phyloP scores from a whole-genome alignment of 2,888 invertebrate species.

The Acanthococcus lagerstroemiae region DNA sequence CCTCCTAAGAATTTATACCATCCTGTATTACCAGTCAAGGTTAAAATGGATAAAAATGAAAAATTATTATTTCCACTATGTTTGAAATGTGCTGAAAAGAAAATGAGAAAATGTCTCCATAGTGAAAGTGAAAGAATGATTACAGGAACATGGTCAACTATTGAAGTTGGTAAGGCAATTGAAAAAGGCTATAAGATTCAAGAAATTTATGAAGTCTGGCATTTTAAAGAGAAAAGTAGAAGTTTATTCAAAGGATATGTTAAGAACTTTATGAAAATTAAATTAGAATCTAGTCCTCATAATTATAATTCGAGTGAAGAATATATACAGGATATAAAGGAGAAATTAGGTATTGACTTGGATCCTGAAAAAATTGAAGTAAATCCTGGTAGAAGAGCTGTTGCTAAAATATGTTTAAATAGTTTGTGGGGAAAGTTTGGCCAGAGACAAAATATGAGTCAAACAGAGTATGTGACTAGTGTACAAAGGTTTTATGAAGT shows the following conservation, averaged over 20 bases:
- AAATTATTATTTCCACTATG: no score
- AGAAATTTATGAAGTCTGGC: conserved; percentile 29
- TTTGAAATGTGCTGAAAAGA: no score
- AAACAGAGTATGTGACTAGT: conserved; percentile 41
- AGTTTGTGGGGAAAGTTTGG: conserved; percentile 38
- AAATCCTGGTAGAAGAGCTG: conserved; percentile 36
- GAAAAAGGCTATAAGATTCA: conserved; percentile 25
- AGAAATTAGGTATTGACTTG: conserved; percentile 35
- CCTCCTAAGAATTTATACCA: no score
- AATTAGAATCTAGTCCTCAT: no score
- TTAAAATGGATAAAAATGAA: no score
- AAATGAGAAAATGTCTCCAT: conserved; percentile 15
- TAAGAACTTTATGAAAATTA: conserved; percentile 19
- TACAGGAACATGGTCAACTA: conserved; percentile 23
- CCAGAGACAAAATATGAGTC: conserved; percentile 33
- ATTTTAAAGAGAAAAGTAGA: conserved; percentile 19
- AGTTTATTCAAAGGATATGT: conserved; percentile 35
- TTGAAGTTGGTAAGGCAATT: conserved; percentile 22
- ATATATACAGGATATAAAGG: conserved; percentile 32
- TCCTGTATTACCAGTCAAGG: no score
- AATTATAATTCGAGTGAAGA: no score
- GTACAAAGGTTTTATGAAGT: conserved; percentile 10
- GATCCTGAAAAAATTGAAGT: conserved; percentile 34
- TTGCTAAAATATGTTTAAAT: conserved; percentile 37
- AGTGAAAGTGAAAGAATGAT: conserved; percentile 14